phyloP scores from a whole-genome alignment of 1,140 invertebrate species.

The Dendrolimus punctatus region DNA sequence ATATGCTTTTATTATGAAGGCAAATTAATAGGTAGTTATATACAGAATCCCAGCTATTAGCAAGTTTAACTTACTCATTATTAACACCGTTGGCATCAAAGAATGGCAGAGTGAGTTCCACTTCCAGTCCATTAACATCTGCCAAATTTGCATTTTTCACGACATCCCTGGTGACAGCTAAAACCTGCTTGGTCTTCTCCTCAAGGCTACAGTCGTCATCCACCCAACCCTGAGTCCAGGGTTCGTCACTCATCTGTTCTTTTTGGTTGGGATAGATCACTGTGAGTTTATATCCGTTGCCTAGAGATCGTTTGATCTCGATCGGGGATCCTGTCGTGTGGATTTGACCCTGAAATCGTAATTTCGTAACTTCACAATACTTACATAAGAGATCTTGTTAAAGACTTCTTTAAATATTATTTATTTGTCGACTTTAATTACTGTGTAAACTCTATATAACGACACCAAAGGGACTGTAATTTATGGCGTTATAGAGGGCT shows the following conservation, averaged over 20 bases:
- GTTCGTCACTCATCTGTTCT: constrained; percentile 4
- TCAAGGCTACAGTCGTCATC: constrained; percentile 28
- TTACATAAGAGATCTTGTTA: no score
- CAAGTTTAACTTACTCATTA: constrained; percentile 63
- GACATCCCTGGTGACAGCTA: constrained; percentile 51
- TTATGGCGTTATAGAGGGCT: no score
- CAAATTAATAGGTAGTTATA: no score
- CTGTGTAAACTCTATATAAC: no score
- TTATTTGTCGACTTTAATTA: no score
- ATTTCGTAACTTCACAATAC: neutral
- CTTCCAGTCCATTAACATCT: constrained; percentile 51
- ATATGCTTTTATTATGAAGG: no score
- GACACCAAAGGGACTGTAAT: no score
- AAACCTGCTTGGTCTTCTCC: constrained; percentile 54
- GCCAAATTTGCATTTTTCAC: constrained; percentile 64
- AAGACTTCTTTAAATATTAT: no score
- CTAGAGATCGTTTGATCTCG: constrained; percentile 83
- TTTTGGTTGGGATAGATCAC: constrained; percentile 57
- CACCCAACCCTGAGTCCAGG: constrained; percentile 11
- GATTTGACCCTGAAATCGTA: constrained; percentile 72
- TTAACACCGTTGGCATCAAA: constrained; percentile 63
- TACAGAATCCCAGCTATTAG: neutral
- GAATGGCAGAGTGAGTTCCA: constrained; percentile 70
- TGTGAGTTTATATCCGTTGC: constrained; percentile 82
- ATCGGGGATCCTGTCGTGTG: constrained; percentile 76